phyloP scores from a whole-genome alignment of 2,888 invertebrate species.

The Drosophila phalerata region DNA sequence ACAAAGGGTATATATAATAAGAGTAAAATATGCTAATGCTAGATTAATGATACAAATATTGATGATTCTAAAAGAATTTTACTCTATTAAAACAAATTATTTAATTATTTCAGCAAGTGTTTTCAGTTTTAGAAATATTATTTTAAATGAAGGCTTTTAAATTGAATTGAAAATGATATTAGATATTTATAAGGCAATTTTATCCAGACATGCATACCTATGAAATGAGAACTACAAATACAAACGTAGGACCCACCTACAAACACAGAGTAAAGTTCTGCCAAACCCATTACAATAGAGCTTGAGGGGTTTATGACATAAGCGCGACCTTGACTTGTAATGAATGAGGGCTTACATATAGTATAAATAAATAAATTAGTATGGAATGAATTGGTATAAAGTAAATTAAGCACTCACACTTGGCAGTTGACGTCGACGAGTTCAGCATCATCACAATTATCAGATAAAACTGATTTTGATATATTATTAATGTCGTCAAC shows the following conservation, averaged over 20 bases:
- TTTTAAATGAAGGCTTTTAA: too few species aligned
- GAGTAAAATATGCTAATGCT: too few species aligned
- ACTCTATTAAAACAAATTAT: too few species aligned
- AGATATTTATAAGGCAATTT: neutral
- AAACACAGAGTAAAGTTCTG: constrained; percentile 4
- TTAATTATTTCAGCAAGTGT: too few species aligned
- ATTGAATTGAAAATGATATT: neutral
- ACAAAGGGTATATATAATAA: neutral
- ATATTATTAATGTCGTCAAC: constrained; percentile 57
- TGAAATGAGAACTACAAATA: neutral
- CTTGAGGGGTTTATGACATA: constrained; percentile 45
- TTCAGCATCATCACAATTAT: constrained; percentile 29
- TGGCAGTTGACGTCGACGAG: constrained; percentile 23
- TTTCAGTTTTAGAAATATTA: too few species aligned
- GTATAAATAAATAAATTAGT: neutral
- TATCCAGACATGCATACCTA: neutral
- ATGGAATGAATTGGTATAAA: neutral
- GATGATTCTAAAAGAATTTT: too few species aligned
- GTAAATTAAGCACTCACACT: constrained; percentile 36
- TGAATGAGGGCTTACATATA: constrained; percentile 10
- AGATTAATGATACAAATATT: too few species aligned
- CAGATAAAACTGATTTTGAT: constrained; percentile 42
- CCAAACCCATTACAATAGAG: neutral
- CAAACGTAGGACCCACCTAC: constrained; percentile 20
- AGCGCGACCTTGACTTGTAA: constrained; percentile 51